Conservation (phyloP, 2,113 vertebrate species). For the Maccullochella peelii region DNA sequence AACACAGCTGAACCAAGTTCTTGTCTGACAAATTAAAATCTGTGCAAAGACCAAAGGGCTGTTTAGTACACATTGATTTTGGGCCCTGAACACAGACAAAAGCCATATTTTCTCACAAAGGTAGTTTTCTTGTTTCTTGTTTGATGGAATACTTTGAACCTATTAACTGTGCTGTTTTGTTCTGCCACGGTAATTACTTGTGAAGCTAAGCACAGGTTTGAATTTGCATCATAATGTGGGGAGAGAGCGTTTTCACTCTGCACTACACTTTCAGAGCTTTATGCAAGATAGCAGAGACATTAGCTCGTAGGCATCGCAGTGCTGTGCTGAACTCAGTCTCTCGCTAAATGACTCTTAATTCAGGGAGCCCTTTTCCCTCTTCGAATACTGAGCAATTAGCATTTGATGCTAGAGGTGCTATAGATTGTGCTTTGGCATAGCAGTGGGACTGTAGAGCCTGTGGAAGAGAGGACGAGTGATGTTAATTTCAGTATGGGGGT, state of each 20-base stretch:
- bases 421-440: constrained; percentile 70
- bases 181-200: constrained; percentile 53
- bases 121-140: constrained; percentile 43
- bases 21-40: constrained; percentile 73
- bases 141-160: constrained; percentile 63
- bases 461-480: constrained; percentile 65
- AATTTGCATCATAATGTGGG: constrained; percentile 65
- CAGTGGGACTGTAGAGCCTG: constrained; percentile 57
- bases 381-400: constrained; percentile 70
- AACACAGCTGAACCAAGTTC: constrained; percentile 60
- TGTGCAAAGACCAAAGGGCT: constrained; percentile 69
- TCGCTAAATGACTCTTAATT: constrained; percentile 82
- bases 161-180: constrained; percentile 61
- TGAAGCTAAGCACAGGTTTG: constrained; percentile 47
- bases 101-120: constrained; percentile 62
- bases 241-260: constrained; percentile 36
- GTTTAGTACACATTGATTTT: constrained; percentile 69
- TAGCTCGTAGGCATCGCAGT: constrained; percentile 66
- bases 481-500: constrained; percentile 74
- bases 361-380: constrained; percentile 62
- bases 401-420: constrained; percentile 73
- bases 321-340: constrained; percentile 66
- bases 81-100: constrained; percentile 53
- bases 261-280: constrained; percentile 32
- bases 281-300: constrained; percentile 56